These are phyloP conservation scores for Heliocidaris tuberculata DNA, from an alignment of 35 echinoderm and acorn worm genomes.

Conservation along the genomic window DNA sequence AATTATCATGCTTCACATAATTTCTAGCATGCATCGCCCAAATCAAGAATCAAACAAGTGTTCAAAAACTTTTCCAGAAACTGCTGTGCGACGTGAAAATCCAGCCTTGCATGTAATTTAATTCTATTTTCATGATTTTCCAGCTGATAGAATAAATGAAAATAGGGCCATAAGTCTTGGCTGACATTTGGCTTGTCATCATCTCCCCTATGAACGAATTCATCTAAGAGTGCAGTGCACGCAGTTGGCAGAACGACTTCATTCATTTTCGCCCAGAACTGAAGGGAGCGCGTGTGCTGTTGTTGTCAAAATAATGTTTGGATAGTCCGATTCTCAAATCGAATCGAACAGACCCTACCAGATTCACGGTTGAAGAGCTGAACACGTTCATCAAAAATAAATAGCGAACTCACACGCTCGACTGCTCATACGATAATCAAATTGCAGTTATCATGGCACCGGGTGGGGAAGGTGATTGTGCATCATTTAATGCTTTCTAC, in stretches of 20 bases:
- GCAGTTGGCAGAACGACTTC: not conserved
- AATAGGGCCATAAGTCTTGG: not conserved
- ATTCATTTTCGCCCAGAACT: not conserved
- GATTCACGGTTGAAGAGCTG: not conserved
- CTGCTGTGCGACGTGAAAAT: not conserved
- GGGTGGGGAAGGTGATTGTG: not conserved
- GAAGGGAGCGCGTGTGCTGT: not conserved
- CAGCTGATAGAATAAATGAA: not conserved
- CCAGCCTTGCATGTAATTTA: not conserved
- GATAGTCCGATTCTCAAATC: slow-evolving; percentile 10
- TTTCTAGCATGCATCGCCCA: not conserved
- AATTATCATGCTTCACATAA: not conserved
- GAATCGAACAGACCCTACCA: not conserved
- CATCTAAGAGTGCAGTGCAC: not conserved
- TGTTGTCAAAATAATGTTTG: not conserved
- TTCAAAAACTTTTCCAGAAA: not conserved
- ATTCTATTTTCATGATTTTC: slow-evolving; percentile 6
- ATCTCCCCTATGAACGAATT: not conserved
- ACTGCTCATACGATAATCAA: slow-evolving; percentile 4
- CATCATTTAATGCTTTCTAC: no score
- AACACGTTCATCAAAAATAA: slow-evolving; percentile 18
- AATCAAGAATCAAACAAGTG: not conserved
- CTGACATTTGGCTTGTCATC: not conserved
- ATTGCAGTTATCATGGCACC: not conserved
- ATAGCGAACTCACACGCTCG: not conserved